Conservation (phyloP, 2,797 vertebrate species). For the Rousettus madagascariensis region DNA sequence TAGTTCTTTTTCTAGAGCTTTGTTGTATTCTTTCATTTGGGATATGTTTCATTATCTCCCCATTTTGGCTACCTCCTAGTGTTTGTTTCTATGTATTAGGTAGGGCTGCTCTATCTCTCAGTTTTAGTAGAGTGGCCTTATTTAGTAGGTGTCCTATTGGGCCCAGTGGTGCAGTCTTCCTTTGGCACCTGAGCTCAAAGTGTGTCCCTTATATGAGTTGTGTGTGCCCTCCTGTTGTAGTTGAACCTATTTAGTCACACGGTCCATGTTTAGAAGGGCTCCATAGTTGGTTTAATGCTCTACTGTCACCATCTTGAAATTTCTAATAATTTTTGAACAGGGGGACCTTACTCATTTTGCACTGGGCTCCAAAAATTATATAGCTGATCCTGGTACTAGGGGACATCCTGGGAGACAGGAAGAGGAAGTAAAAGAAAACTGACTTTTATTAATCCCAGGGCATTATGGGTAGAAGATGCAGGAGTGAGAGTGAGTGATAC, state of each 20-base stretch:
- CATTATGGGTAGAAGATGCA: background rate
- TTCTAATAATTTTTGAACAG: background rate
- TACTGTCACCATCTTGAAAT: background rate
- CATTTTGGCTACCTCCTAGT: no score
- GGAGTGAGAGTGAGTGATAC: background rate
- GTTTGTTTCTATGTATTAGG: no score
- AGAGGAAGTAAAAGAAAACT: constrained; percentile 11
- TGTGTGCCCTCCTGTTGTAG: no score
- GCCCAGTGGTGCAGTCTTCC: no score
- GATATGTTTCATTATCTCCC: no score
- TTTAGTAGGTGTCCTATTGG: no score
- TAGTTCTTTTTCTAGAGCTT: no score
- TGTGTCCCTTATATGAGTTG: no score
- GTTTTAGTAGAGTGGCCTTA: no score
- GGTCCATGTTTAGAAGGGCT: background rate
- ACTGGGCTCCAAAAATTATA: background rate
- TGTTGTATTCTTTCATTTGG: no score
- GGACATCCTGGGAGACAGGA: background rate
- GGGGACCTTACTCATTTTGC: background rate
- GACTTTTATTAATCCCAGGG: background rate
- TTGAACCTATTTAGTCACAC: background rate
- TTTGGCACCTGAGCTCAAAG: no score
- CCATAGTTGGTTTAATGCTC: background rate
- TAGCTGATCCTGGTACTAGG: background rate
- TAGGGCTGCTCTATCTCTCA: no score